Conservation (phyloP, 2,888 invertebrate species). For the Diarsia mendica region DNA sequence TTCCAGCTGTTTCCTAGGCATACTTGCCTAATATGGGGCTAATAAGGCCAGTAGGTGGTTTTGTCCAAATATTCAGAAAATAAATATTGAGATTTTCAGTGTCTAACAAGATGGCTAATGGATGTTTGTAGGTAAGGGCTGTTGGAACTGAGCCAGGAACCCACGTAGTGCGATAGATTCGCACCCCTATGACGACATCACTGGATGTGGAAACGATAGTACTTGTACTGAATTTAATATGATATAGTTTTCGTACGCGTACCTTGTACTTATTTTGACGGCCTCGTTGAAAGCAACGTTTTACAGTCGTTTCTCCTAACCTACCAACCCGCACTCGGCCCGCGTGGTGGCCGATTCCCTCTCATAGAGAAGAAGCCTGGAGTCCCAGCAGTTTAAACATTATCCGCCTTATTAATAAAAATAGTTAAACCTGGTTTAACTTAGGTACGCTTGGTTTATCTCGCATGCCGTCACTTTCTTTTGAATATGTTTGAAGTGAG, state of each 20-base stretch:
- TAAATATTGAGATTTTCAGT: background rate
- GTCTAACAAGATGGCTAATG: background rate
- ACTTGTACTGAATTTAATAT: background rate
- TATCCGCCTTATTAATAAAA: too few relatives aligned
- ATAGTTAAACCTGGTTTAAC: too few relatives aligned
- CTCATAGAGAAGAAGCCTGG: too few relatives aligned
- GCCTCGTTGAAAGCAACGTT: too few relatives aligned
- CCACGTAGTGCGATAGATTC: background rate
- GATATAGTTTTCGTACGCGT: background rate
- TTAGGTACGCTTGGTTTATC: too few relatives aligned
- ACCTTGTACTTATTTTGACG: too few relatives aligned
- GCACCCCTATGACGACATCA: conserved; percentile 9
- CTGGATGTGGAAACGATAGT: conserved; percentile 1
- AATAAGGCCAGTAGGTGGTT: background rate
- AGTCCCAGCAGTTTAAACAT: too few relatives aligned
- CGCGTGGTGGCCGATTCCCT: too few relatives aligned
- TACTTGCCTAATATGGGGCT: background rate
- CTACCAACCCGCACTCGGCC: too few relatives aligned
- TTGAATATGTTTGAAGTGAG: too few relatives aligned
- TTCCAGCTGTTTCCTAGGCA: background rate
- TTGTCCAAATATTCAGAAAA: background rate
- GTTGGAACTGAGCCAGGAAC: conserved; percentile 25
- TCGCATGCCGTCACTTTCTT: too few relatives aligned
- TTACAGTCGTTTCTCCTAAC: too few relatives aligned
- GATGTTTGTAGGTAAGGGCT: background rate